Percentiles rank a stretch among this genome's conserved stretches.
These are phyloP conservation scores for Forbesichthys agassizii DNA, from an alignment of 2,113 vertebrate genomes.

Conservation along the genomic window DNA sequence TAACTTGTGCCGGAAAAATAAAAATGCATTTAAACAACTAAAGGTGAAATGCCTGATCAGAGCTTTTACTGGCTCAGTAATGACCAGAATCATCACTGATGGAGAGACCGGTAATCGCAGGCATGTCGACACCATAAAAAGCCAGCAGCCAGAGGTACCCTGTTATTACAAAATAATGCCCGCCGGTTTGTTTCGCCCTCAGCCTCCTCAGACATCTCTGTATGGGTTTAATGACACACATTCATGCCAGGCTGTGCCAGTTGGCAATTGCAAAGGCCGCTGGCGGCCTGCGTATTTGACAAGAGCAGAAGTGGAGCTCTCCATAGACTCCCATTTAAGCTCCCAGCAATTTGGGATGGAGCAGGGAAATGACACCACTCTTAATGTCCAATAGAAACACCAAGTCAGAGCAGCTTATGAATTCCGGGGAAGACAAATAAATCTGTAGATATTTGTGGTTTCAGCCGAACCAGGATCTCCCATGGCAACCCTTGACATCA, in stretches of 20 bases:
- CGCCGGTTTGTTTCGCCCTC: slow-evolving; percentile 54
- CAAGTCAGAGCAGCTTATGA: slow-evolving; percentile 57
- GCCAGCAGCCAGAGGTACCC: slow-evolving; percentile 62
- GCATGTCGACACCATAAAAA: slow-evolving; percentile 72
- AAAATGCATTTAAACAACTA: slow-evolving; percentile 49
- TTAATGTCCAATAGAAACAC: slow-evolving; percentile 69
- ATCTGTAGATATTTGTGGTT: slow-evolving; percentile 71
- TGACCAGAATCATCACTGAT: slow-evolving; percentile 61
- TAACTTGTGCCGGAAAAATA: slow-evolving; percentile 12
- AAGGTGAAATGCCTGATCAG: slow-evolving; percentile 60
- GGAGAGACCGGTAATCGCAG: slow-evolving; percentile 55
- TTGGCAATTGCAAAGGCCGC: slow-evolving; percentile 55
- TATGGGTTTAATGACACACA: slow-evolving; percentile 79
- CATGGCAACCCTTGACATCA: slow-evolving; percentile 64
- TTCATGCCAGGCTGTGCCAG: slow-evolving; percentile 60
- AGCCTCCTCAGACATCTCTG: slow-evolving; percentile 68
- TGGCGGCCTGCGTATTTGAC: slow-evolving; percentile 51
- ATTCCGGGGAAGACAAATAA: slow-evolving; percentile 74
- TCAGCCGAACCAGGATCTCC: slow-evolving; percentile 50
- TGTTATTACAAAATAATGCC: slow-evolving; percentile 76
- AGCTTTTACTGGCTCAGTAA: slow-evolving; percentile 63
- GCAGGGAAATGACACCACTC: slow-evolving; percentile 52
- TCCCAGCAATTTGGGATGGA: slow-evolving; percentile 59
- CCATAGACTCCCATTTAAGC: slow-evolving; percentile 55
- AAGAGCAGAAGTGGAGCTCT: slow-evolving; percentile 65